Conservation (phyloP, 2,888 invertebrate species). For the Apodemia zela region DNA sequence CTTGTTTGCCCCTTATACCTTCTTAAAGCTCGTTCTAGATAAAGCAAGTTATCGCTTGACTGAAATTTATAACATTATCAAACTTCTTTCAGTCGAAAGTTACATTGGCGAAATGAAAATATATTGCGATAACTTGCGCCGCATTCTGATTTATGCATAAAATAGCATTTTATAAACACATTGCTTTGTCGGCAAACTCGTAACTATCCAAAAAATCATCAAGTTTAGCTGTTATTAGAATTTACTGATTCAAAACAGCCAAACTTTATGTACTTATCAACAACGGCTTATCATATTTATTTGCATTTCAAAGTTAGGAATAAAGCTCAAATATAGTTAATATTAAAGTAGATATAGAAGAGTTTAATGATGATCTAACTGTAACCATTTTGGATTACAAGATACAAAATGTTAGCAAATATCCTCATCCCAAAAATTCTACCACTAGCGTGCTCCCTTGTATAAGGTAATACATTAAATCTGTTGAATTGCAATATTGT, state of each 20-base stretch:
- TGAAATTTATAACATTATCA: conserved; percentile 45
- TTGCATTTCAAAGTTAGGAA: conserved; percentile 46
- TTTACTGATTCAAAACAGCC: conserved; percentile 50
- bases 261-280: conserved; percentile 55
- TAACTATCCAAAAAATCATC: conserved; percentile 41
- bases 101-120: conserved; percentile 55
- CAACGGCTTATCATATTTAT: conserved; percentile 66
- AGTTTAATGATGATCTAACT: not conserved
- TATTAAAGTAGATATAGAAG: conserved; percentile 6
- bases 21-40: conserved; percentile 78
- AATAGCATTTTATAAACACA: conserved; percentile 66
- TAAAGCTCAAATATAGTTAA: not conserved
- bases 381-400: not conserved
- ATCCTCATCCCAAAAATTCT: not conserved
- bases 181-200: conserved; percentile 69
- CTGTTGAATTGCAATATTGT: not conserved
- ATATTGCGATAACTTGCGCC: conserved; percentile 73
- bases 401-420: not conserved
- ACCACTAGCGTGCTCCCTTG: not conserved
- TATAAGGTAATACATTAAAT: not conserved
- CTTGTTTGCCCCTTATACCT: conserved; percentile 81
- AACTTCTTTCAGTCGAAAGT: conserved; percentile 23
- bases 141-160: conserved; percentile 67
- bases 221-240: conserved; percentile 61
- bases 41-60: conserved; percentile 77